Conservation (phyloP, 2,113 vertebrate genomes). For the Falco punctatus region DNA sequence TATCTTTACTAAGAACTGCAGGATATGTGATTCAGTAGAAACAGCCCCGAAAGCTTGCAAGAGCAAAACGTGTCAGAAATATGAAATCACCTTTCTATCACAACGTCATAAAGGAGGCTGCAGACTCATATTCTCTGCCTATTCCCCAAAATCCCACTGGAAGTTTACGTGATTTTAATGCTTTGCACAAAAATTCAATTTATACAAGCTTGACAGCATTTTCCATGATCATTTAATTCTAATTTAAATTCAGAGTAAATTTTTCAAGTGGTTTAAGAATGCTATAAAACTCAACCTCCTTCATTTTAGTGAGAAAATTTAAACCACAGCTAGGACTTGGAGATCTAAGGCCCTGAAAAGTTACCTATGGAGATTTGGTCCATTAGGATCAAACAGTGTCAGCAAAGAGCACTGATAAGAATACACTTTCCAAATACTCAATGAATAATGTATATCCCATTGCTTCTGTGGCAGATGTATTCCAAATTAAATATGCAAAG, state of each 20-base stretch:
- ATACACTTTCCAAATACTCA: background rate
- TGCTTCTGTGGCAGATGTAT: background rate
- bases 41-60: background rate
- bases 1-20: background rate
- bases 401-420: background rate
- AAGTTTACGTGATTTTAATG: background rate
- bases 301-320: background rate
- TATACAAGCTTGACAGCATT: background rate
- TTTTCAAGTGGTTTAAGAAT: background rate
- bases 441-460: background rate
- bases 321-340: background rate
- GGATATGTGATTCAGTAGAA: background rate
- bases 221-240: constrained; percentile 15
- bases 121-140: background rate
- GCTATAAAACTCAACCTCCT: background rate
- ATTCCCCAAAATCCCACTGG: background rate
- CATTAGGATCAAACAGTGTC: background rate
- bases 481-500: constrained; percentile 44
- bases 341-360: background rate
- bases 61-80: constrained; percentile 17
- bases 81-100: constrained; percentile 22
- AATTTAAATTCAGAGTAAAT: constrained; percentile 5
- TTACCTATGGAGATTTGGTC: background rate
- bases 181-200: background rate
- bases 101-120: background rate